Evolutionary conservation across 2,113 vertebrate genomes (phyloP), one percentile per base, ranked within the genome.

Genomic region (Bagarius yarrelli): DNA sequence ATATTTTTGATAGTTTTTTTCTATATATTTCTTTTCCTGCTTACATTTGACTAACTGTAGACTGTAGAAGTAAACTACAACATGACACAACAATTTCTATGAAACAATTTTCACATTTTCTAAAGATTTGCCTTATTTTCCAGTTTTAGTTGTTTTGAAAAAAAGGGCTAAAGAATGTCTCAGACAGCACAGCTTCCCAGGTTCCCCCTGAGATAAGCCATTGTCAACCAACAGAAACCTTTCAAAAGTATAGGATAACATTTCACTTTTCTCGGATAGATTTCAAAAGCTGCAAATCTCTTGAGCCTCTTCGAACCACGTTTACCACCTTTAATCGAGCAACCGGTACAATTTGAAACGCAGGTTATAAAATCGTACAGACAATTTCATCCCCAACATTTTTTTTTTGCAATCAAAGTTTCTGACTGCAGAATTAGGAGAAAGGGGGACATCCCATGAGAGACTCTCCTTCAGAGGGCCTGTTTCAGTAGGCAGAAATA

Each of bases 261-360:
- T 88, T 90, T 92, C 92, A 89, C 88, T 90, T 90, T 75, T 88
- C 86, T 59, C 83, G 88, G 91, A 91, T 90, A 91, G 90, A 91
- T 86, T 84, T 59, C 88, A 90, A 87, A 56, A 61, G 69, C 76
- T 73, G 27, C 53, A 73, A 32, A 27, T 40, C 76, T 81, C 67
- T 36, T 40, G 60, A 72, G 50, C 50, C 47, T 72, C 50, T 76
- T 63, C 61, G 8, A 79, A 34, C 25, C 27, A 81, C 53, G 50
- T 34, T 55, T 81, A 80, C 66, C 21, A 72, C 64, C 79, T 87
- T 83, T 13, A 44, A 76, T 34, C 4, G 14, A 60, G 55, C 66
- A 32, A 73, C 18, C 23, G 11, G 12, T 15, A 40, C 32, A 15
- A 27, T 74, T n/a, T 21, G 13, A 60, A 50, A 27, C 27, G 15